Conservation (phyloP, 2,797 vertebrate species). For the Echiichthys vipera region DNA sequence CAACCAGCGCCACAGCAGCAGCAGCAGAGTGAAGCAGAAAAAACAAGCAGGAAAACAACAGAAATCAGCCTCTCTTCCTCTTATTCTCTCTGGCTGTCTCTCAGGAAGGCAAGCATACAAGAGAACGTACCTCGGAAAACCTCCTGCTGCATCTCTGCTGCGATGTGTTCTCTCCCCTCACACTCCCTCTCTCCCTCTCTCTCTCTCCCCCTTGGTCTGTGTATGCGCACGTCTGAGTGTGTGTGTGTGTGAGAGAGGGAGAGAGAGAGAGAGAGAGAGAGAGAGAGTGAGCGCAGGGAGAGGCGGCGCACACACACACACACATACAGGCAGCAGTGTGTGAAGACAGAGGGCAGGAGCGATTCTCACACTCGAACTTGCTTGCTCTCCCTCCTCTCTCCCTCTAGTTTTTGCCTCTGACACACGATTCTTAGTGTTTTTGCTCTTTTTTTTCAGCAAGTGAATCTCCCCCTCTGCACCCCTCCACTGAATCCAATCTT, state of each 20-base stretch:
- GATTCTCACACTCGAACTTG: slow-evolving; percentile 85
- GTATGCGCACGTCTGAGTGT: slow-evolving; percentile 80
- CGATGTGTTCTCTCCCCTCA: slow-evolving; percentile 88
- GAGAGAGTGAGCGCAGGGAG: slow-evolving; percentile 69
- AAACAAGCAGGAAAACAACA: slow-evolving; percentile 82
- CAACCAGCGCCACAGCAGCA: slow-evolving; percentile 65
- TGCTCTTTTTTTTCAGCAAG: slow-evolving; percentile 75
- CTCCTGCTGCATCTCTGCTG: slow-evolving; percentile 91
- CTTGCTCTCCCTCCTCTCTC: slow-evolving; percentile 75
- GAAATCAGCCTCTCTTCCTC: slow-evolving; percentile 80
- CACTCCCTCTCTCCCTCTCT: slow-evolving; percentile 82
- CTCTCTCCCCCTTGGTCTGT: slow-evolving; percentile 76
- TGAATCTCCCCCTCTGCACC: slow-evolving; percentile 57
- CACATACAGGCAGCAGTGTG: slow-evolving; percentile 84
- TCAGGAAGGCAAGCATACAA: slow-evolving; percentile 87
- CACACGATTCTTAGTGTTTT: slow-evolving; percentile 85
- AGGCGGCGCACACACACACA: slow-evolving; percentile 73
- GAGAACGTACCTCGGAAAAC: slow-evolving; percentile 89
- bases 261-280: slow-evolving; percentile 37
- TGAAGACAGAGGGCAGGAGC: slow-evolving; percentile 88
- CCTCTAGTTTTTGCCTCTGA: slow-evolving; percentile 83
- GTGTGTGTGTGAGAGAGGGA: slow-evolving; percentile 47
- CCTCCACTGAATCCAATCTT: slow-evolving; percentile 80
- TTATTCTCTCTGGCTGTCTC: slow-evolving; percentile 81
- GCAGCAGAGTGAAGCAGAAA: slow-evolving; percentile 74